Evolutionary conservation across 1,140 invertebrate species (phyloP).

Genomic region (Patella vulgata): DNA sequence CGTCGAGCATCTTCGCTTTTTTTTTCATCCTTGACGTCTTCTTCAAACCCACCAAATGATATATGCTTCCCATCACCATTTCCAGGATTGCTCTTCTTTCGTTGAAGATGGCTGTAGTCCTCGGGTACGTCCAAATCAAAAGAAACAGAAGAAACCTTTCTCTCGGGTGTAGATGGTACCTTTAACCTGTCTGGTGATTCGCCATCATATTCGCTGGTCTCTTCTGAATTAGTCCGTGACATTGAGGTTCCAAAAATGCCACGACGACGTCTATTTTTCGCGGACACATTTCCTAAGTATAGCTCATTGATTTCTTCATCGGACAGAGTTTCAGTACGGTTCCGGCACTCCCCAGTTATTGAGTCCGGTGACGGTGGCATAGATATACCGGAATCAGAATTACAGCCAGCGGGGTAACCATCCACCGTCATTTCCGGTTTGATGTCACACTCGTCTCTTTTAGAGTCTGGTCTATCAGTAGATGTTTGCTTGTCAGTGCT

Average conservation of each 20-base stretch:
- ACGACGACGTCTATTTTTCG: slow-evolving; percentile 12
- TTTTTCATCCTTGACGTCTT: slow-evolving; percentile 13
- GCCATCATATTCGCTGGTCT: not conserved
- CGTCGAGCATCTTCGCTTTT: slow-evolving; percentile 1
- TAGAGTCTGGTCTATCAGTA: no score
- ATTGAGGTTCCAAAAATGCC: slow-evolving; percentile 5
- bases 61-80: slow-evolving; percentile 4
- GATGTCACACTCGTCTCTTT: no score
- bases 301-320: slow-evolving; percentile 29
- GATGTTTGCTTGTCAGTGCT: no score
- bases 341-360: no score
- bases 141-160: no score
- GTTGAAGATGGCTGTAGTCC: not conserved
- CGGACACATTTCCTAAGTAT: slow-evolving; percentile 27
- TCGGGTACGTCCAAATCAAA: not conserved
- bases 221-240: not conserved
- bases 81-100: not conserved
- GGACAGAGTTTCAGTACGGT: slow-evolving; percentile 1
- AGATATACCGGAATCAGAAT: no score
- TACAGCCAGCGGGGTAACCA: no score
- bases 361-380: no score
- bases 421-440: no score
- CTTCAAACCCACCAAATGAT: slow-evolving; percentile 1
- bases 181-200: not conserved
- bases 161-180: slow-evolving; percentile 8